Conservation (phyloP, 2,113 vertebrate genomes). For the Bubalus kerabau region DNA sequence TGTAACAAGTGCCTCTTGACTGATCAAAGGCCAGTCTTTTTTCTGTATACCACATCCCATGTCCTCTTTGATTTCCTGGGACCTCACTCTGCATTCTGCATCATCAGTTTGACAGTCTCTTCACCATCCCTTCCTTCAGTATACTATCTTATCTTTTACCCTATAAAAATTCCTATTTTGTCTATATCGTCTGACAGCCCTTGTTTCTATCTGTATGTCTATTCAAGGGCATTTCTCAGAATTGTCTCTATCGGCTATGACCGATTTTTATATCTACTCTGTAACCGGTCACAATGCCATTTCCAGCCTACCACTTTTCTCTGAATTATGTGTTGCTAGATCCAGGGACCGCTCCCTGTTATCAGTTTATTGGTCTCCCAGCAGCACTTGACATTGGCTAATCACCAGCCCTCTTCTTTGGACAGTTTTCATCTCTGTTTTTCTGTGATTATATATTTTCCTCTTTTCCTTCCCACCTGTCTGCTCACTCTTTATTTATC, state of each 20-base stretch:
- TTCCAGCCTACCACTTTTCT: neutral
- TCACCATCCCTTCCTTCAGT: neutral
- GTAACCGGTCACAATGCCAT: neutral
- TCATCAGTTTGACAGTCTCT: neutral
- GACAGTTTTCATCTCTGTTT: neutral
- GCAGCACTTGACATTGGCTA: neutral
- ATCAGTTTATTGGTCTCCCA: neutral
- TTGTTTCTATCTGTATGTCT: neutral
- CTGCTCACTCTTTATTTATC: neutral
- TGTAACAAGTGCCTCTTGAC: neutral
- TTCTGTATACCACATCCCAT: neutral
- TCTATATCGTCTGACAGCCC: fast-evolving
- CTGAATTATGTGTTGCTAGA: neutral
- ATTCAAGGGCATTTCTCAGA: neutral
- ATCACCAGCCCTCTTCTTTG: neutral
- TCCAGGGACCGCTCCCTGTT: neutral
- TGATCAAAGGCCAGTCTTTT: neutral
- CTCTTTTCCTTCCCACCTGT: neutral
- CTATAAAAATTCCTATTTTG: neutral
- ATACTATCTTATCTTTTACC: neutral
- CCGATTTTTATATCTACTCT: neutral
- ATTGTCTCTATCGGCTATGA: neutral
- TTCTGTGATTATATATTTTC: neutral
- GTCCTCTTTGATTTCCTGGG: neutral
- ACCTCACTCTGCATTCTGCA: neutral